Conservation (phyloP, 2,888 invertebrate species). For the Pemphredon lugubris region DNA sequence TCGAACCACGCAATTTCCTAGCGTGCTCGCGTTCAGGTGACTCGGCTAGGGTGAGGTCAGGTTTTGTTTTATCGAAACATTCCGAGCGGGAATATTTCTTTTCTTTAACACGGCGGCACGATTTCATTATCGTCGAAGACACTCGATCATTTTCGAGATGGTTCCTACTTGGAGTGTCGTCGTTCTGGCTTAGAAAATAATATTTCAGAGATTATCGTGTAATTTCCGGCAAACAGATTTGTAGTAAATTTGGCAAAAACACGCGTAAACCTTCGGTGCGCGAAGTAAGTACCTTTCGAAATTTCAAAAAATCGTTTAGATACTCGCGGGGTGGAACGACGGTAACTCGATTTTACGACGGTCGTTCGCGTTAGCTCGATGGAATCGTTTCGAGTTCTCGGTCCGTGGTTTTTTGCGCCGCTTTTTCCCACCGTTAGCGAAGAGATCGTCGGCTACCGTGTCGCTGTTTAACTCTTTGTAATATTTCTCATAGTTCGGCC, state of each 20-base stretch:
- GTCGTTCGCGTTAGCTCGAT: conserved; percentile 52
- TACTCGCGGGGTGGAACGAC: conserved; percentile 41
- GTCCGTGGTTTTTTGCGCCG: conserved; percentile 48
- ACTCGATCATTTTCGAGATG: too few species aligned
- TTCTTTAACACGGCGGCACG: neutral
- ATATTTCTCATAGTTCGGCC: conserved; percentile 68
- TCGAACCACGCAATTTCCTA: conserved; percentile 53
- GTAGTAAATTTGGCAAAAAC: too few species aligned
- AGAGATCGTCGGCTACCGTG: conserved; percentile 60
- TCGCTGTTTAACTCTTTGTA: conserved; percentile 68
- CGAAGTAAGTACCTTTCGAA: too few species aligned
- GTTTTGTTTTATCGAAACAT: conserved; percentile 7
- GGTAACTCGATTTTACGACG: conserved; percentile 50
- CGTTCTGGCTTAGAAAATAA: too few species aligned
- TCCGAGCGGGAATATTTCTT: neutral
- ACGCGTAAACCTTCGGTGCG: too few species aligned
- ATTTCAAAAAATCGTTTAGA: conserved; percentile 42
- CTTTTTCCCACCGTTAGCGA: conserved; percentile 66
- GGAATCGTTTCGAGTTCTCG: conserved; percentile 59
- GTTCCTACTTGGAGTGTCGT: too few species aligned
- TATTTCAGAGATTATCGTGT: too few species aligned
- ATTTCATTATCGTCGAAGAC: too few species aligned
- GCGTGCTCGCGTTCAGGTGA: conserved; percentile 22
- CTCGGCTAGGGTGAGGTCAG: conserved; percentile 60
- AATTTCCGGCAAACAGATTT: too few species aligned